Evolutionary conservation across 2,113 vertebrate genomes (phyloP).

Genomic region (Speoplatyrhinus poulsoni): DNA sequence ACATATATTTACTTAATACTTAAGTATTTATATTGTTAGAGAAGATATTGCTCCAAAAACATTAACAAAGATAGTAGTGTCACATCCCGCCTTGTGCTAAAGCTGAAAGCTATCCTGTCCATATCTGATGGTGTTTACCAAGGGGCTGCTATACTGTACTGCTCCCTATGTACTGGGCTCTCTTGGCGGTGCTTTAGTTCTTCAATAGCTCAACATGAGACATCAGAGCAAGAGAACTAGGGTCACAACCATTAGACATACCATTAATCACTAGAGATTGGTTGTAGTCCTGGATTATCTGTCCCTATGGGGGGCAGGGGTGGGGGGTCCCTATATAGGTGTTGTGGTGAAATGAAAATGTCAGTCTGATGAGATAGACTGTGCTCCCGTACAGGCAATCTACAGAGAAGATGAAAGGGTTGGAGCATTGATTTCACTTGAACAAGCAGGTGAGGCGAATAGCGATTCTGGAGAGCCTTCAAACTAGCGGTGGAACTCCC

Average conservation of each 20-base stretch:
- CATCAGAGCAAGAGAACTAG: constrained; percentile 62
- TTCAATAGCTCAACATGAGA: constrained; percentile 44
- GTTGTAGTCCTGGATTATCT: constrained; percentile 67
- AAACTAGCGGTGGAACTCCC: constrained; percentile 40
- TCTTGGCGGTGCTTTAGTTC: constrained; percentile 1
- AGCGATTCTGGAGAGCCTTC: constrained; percentile 38
- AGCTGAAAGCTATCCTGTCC: too few relatives aligned
- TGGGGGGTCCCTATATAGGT: constrained; percentile 50
- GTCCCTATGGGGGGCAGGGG: constrained; percentile 42
- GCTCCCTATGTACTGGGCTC: too few relatives aligned
- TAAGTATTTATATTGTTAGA: too few relatives aligned
- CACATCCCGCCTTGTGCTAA: too few relatives aligned
- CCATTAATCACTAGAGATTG: constrained; percentile 69
- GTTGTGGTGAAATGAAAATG: constrained; percentile 53
- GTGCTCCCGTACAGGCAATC: constrained; percentile 51
- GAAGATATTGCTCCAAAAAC: too few relatives aligned
- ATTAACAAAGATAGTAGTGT: too few relatives aligned
- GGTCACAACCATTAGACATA: constrained; percentile 62
- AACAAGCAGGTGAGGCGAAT: constrained; percentile 57
- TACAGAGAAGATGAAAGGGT: constrained; percentile 60
- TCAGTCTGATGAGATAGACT: constrained; percentile 59
- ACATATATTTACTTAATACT: too few relatives aligned
- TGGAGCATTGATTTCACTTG: constrained; percentile 67
- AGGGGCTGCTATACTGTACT: too few relatives aligned
- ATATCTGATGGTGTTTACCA: too few relatives aligned